These are phyloP conservation scores for Lamellibrachia satsuma DNA, from an alignment of 2,888 invertebrate genomes.

Conservation along the genomic window DNA sequence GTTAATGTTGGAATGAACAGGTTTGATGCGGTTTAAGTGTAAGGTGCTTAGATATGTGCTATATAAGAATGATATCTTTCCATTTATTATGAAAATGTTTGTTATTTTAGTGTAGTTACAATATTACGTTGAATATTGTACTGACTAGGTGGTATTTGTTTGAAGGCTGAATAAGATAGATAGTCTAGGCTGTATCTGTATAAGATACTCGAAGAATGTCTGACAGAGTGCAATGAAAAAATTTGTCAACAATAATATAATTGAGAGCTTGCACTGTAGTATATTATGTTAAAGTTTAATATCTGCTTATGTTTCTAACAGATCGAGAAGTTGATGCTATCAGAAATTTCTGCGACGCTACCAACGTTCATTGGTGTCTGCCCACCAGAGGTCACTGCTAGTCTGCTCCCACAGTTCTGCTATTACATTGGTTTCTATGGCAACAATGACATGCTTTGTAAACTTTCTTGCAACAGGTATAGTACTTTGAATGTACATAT, in stretches of 20 bases:
- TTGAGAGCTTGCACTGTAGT: not conserved
- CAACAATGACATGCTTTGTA: slow-evolving; percentile 8
- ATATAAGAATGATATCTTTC: too few species aligned
- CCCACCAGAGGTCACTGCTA: not conserved
- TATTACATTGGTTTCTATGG: not conserved
- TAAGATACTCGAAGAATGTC: not conserved
- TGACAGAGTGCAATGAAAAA: not conserved
- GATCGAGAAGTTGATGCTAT: slow-evolving; percentile 1
- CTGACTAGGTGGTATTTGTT: too few species aligned
- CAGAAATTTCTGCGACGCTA: not conserved
- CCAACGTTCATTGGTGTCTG: not conserved
- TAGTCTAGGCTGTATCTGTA: too few species aligned
- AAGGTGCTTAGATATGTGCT: too few species aligned
- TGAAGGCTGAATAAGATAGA: too few species aligned
- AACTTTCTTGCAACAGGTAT: not conserved
- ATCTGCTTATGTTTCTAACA: not conserved
- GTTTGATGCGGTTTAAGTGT: too few species aligned
- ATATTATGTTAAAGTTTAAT: not conserved
- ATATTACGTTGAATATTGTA: too few species aligned
- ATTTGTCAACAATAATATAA: not conserved
- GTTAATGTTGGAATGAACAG: too few species aligned
- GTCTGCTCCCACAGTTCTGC: not conserved
- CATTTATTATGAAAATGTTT: too few species aligned
- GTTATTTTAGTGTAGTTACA: too few species aligned
- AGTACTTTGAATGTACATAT: not conserved